phyloP scores from a whole-genome alignment of 1,140 invertebrate species.

The Spodoptera litura region DNA sequence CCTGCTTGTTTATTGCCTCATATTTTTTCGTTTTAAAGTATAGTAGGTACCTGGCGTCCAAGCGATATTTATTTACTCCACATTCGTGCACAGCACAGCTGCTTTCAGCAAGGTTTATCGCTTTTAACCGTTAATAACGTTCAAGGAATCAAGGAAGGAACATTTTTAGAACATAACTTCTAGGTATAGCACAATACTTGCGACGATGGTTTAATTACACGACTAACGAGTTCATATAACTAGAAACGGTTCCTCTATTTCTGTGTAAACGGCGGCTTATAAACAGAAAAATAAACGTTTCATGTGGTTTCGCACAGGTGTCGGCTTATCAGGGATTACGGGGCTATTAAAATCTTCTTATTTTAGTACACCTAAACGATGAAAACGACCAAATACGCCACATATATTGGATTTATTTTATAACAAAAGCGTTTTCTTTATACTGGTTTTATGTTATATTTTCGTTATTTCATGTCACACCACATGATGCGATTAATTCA shows the following conservation, averaged over 20 bases:
- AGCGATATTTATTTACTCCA: conserved; percentile 26
- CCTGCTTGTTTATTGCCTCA: conserved; percentile 52
- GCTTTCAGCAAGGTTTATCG: conserved; percentile 11
- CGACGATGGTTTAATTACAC: conserved; percentile 19
- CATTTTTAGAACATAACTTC: conserved; percentile 10
- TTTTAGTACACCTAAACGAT: conserved; percentile 5
- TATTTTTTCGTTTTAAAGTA: conserved; percentile 41
- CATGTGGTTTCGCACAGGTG: conserved; percentile 7
- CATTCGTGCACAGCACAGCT: conserved; percentile 16
- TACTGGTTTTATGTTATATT: neutral
- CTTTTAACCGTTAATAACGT: neutral
- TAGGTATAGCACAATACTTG: conserved; percentile 10
- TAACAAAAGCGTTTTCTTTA: neutral
- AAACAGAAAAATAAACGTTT: conserved; percentile 26
- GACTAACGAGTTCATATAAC: conserved; percentile 21
- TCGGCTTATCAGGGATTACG: conserved; percentile 38
- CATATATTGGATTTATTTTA: neutral
- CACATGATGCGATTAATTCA: too few relatives aligned
- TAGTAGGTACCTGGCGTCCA: conserved; percentile 16
- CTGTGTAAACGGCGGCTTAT: conserved; percentile 25
- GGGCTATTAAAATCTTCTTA: conserved; percentile 35
- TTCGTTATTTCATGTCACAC: neutral
- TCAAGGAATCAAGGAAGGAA: conserved; percentile 10
- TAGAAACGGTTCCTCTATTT: conserved; percentile 20
- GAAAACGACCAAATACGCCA: conserved; percentile 1